phyloP scores from a whole-genome alignment of 2,113 vertebrate species.

The Alosa alosa region DNA sequence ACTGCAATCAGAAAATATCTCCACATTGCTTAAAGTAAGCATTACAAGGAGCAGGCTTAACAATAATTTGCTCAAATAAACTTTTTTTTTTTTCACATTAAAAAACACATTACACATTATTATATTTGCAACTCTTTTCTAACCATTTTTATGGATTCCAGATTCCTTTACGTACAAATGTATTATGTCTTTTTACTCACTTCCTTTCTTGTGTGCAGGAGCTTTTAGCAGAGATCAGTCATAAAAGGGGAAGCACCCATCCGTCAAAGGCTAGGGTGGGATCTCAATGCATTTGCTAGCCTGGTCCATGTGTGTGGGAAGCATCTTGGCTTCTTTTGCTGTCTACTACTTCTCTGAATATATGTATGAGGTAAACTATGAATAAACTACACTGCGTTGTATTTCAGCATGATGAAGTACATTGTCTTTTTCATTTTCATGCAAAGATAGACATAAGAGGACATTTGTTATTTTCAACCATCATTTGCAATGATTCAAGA shows the following conservation, averaged over 20 bases:
- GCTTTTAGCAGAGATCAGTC: constrained; percentile 74
- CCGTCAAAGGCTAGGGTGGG: constrained; percentile 54
- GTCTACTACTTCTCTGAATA: constrained; percentile 68
- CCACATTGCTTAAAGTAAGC: constrained; percentile 84
- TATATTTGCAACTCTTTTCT: not conserved
- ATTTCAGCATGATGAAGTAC: not conserved
- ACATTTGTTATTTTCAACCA: too few species aligned
- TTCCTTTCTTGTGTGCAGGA: constrained; percentile 70
- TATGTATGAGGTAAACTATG: constrained; percentile 62
- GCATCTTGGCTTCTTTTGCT: constrained; percentile 57
- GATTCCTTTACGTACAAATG: not conserved
- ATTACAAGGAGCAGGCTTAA: not conserved
- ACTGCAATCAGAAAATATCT: constrained; percentile 81
- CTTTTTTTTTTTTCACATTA: not conserved
- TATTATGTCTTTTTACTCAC: not conserved
- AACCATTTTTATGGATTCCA: not conserved
- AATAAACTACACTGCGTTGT: not conserved
- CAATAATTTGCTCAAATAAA: too few species aligned
- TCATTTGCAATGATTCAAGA: too few species aligned
- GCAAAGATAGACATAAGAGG: too few species aligned
- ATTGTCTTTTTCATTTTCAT: too few species aligned
- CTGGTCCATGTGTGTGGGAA: constrained; percentile 77
- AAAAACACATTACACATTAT: not conserved
- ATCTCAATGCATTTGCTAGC: constrained; percentile 57
- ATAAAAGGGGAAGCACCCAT: constrained; percentile 23